A percentile compares a stretch with the other conserved stretches of the same genome.
Evolutionary conservation across 2,113 vertebrate species (phyloP).

Genomic region (Epinephelus fuscoguttatus): DNA sequence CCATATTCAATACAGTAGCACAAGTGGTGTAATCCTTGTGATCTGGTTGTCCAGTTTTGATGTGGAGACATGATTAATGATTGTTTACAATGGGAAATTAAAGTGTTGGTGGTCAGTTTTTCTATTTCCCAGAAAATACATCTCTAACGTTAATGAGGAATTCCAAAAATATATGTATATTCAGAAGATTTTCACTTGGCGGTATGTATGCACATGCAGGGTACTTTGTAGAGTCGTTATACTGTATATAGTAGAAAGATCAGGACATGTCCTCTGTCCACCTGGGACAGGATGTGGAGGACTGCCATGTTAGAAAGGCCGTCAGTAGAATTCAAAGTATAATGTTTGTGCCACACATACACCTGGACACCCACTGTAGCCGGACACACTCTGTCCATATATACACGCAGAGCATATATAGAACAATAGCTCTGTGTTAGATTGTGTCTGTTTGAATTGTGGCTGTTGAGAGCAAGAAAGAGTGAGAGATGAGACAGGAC

Average conservation of each 20-base stretch:
- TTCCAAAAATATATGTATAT: too few species aligned
- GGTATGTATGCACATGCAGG: too few species aligned
- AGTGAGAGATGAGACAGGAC: neutral
- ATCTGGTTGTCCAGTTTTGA: too few species aligned
- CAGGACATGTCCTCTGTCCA: neutral
- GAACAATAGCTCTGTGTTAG: constrained; percentile 23
- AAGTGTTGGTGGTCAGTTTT: too few species aligned
- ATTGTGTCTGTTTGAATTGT: constrained; percentile 9
- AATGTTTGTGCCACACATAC: neutral
- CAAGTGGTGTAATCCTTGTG: too few species aligned
- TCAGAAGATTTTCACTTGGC: too few species aligned
- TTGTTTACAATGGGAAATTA: too few species aligned
- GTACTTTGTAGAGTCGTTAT: too few species aligned
- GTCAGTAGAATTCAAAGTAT: neutral
- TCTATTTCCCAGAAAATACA: too few species aligned
- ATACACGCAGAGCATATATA: neutral
- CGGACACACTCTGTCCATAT: neutral
- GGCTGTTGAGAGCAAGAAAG: neutral
- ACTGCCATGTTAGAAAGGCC: neutral
- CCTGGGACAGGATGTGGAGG: neutral
- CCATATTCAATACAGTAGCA: too few species aligned
- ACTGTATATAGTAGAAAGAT: neutral
- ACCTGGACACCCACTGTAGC: neutral
- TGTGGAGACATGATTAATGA: too few species aligned
- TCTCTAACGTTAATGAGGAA: too few species aligned